Evolutionary conservation across 2,888 invertebrate species (phyloP).

Genomic region (Ischnura elegans): DNA sequence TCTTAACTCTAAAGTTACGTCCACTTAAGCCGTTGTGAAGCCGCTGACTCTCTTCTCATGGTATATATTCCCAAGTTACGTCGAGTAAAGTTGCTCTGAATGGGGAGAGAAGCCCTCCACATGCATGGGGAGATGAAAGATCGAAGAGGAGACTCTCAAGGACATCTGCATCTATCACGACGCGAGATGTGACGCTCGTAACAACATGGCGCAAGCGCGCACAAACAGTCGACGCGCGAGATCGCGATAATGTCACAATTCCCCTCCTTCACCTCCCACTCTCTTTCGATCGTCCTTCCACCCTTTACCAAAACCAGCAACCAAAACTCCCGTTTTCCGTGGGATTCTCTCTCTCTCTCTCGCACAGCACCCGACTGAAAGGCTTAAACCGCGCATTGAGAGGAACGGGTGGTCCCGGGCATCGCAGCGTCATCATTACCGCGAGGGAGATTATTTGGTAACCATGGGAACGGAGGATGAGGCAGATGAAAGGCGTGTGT

Average conservation of each 20-base stretch:
- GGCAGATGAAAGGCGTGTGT: neutral
- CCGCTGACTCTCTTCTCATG: too few relatives aligned
- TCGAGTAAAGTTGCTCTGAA: too few relatives aligned
- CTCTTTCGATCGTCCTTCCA: neutral
- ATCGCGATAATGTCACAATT: neutral
- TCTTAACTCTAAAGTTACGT: too few relatives aligned
- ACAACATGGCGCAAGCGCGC: neutral
- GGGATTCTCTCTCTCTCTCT: neutral
- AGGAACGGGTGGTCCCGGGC: too few relatives aligned
- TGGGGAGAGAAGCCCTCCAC: neutral
- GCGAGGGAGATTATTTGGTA: conserved; percentile 18
- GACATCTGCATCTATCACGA: neutral
- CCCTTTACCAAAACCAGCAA: neutral
- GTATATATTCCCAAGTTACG: too few relatives aligned
- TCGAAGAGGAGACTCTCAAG: too few relatives aligned
- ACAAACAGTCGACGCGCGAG: neutral
- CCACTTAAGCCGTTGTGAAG: too few relatives aligned
- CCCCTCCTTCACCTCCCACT: neutral
- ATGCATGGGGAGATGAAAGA: neutral
- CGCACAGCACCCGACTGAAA: neutral
- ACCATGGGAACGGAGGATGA: neutral
- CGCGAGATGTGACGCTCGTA: neutral
- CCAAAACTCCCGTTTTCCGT: neutral
- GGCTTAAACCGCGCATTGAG: conserved; percentile 35
- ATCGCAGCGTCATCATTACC: conserved; percentile 32